A percentile compares a stretch with the other conserved stretches of the same genome.
Evolutionary conservation across 53 echinoderm and acorn worm species (phyloP).

Genomic region (Paracentrotus lividus): DNA sequence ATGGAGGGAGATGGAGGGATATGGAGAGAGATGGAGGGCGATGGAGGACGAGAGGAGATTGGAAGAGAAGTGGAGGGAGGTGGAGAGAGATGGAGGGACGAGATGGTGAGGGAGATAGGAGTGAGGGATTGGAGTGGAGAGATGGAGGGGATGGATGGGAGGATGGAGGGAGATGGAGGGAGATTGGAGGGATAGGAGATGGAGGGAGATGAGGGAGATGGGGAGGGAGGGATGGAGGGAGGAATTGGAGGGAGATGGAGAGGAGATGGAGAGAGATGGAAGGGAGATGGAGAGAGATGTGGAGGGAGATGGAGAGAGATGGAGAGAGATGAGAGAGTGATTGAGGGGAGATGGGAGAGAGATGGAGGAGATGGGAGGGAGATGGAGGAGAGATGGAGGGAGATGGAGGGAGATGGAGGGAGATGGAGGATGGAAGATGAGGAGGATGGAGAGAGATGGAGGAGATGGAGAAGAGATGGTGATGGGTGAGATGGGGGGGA

Average conservation of each 20-base stretch:
- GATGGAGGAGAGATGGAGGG: background rate
- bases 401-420: background rate
- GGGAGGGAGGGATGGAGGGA: background rate
- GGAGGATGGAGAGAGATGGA: background rate
- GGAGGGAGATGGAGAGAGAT: background rate
- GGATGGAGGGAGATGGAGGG: background rate
- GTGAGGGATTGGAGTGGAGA: background rate
- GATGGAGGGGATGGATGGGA: background rate
- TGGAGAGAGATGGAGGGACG: background rate
- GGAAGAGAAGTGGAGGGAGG: background rate
- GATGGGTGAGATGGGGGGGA: background rate
- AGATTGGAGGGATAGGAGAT: background rate
- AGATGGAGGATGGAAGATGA: background rate
- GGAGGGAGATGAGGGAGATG: background rate
- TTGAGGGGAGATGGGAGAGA: background rate
- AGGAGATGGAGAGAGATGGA: background rate
- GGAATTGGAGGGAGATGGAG: background rate
- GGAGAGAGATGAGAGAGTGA: background rate
- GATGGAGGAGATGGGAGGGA: background rate
- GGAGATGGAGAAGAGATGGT: background rate
- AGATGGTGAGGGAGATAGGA: too few species aligned
- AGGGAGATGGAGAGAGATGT: background rate
- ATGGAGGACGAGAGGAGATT: background rate
- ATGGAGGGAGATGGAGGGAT: background rate
- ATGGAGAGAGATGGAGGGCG: background rate